phyloP scores from a whole-genome alignment of 2,113 vertebrate species.

The Anhinga anhinga region DNA sequence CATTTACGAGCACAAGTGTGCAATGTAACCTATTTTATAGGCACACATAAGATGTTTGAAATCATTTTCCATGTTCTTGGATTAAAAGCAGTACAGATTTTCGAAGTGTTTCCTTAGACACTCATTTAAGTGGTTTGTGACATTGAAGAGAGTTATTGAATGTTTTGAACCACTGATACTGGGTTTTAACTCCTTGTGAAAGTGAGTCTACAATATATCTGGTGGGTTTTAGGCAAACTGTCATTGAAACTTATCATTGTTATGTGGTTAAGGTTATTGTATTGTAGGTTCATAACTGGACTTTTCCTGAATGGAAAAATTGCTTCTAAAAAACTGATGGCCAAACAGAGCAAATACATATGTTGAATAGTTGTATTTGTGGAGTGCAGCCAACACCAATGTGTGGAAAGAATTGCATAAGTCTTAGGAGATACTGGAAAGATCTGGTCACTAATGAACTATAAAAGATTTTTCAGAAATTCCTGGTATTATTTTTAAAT shows the following conservation, averaged over 20 bases:
- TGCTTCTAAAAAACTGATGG: neutral
- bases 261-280: neutral
- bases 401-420: neutral
- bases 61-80: neutral
- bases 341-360: neutral
- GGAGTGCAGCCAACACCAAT: neutral
- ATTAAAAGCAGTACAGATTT: neutral
- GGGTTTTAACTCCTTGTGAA: neutral
- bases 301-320: neutral
- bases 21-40: neutral
- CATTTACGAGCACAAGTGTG: neutral
- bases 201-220: neutral
- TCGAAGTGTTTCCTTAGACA: neutral
- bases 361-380: neutral
- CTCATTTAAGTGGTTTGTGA: neutral
- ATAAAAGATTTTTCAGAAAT: conserved; percentile 25
- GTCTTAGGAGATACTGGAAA: conserved; percentile 13
- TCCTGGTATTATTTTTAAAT: neutral
- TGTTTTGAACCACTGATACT: neutral
- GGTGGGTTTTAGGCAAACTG: neutral
- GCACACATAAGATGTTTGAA: neutral
- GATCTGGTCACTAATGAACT: conserved; percentile 13
- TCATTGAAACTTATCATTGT: neutral
- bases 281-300: neutral
- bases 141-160: neutral